Conservation (phyloP, 2,888 invertebrate species). For the Caenorhabditis angaria region DNA sequence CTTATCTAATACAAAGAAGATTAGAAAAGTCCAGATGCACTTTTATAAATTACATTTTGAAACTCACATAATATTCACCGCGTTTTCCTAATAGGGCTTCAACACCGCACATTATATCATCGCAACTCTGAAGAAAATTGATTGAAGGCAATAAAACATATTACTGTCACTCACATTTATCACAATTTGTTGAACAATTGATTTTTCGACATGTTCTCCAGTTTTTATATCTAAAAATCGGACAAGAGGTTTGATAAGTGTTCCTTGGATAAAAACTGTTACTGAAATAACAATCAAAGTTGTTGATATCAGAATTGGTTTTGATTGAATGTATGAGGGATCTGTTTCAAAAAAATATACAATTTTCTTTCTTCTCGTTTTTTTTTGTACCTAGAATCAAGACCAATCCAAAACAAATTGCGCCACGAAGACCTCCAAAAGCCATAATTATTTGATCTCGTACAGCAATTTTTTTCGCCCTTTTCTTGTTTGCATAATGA, state of each 20-base stretch:
- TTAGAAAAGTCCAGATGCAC: background rate
- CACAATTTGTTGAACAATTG: slow-evolving; percentile 47
- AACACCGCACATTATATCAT: slow-evolving; percentile 67
- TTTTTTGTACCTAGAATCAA: slow-evolving; percentile 78
- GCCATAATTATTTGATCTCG: slow-evolving; percentile 85
- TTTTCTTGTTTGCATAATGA: slow-evolving; percentile 88
- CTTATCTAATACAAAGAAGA: background rate
- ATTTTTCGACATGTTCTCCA: slow-evolving; percentile 46
- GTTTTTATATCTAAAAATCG: slow-evolving; percentile 88
- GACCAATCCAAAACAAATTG: slow-evolving; percentile 87
- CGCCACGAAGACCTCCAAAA: slow-evolving; percentile 93
- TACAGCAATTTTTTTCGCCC: slow-evolving; percentile 85
- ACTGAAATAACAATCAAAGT: slow-evolving; percentile 96
- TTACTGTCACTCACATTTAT: slow-evolving; percentile 46
- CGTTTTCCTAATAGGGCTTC: slow-evolving; percentile 64
- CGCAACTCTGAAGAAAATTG: slow-evolving; percentile 53
- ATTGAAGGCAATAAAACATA: background rate
- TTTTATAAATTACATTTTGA: background rate
- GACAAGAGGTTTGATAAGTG: slow-evolving; percentile 96
- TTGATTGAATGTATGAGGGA: slow-evolving; percentile 81
- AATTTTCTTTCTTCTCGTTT: background rate
- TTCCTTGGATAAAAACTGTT: slow-evolving; percentile 98
- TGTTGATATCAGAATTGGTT: slow-evolving; percentile 96
- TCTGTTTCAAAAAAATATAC: slow-evolving; percentile 19
- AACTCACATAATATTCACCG: slow-evolving; percentile 56